Evolutionary conservation across 1,140 invertebrate species (phyloP).

Genomic region (Lasaia peninsularis): DNA sequence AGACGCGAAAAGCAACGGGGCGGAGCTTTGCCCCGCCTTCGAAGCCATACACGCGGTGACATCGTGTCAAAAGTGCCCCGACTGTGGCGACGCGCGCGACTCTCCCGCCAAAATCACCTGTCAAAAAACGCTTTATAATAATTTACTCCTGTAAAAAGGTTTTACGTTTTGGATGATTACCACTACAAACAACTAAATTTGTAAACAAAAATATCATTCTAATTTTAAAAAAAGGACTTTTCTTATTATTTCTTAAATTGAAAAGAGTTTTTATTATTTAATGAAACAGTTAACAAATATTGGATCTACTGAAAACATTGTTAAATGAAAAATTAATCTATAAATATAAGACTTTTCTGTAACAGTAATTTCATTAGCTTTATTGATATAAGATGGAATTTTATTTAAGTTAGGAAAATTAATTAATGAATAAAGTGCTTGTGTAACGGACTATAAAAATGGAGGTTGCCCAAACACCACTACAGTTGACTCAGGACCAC

Average conservation of each 20-base stretch:
- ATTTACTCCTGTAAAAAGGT: neutral
- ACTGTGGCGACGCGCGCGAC: slow-evolving; percentile 49
- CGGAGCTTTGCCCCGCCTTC: slow-evolving; percentile 65
- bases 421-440: slow-evolving; percentile 12
- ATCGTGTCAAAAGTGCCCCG: slow-evolving; percentile 67
- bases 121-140: neutral
- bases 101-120: slow-evolving; percentile 31
- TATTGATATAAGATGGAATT: too few relatives aligned
- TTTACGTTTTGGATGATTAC: neutral
- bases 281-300: neutral
- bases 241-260: too few relatives aligned
- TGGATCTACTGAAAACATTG: neutral
- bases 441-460: slow-evolving; percentile 31
- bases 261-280: neutral
- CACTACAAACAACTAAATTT: too few relatives aligned
- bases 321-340: too few relatives aligned
- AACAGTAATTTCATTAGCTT: too few relatives aligned
- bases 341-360: too few relatives aligned
- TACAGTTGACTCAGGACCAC: slow-evolving; percentile 67
- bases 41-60: slow-evolving; percentile 37
- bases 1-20: slow-evolving; percentile 69
- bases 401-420: neutral
- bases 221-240: neutral
- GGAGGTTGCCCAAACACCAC: slow-evolving; percentile 69
- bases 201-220: neutral